phyloP scores from a whole-genome alignment of 2,797 vertebrate genomes.

The Xyrichtys novacula region DNA sequence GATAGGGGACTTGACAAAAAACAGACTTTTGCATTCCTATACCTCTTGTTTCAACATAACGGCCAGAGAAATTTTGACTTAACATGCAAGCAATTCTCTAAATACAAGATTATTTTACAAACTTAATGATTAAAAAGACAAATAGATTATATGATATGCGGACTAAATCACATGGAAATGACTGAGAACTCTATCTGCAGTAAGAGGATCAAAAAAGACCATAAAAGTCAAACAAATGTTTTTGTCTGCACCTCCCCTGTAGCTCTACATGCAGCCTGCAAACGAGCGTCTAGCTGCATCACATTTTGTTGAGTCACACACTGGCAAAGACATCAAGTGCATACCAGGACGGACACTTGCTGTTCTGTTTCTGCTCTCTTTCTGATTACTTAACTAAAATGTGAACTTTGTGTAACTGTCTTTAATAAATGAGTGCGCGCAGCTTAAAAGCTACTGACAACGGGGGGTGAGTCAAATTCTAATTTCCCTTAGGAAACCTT shows the following conservation, averaged over 20 bases:
- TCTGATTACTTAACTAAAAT: slow-evolving; percentile 33
- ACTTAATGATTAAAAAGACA: not conserved
- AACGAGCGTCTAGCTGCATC: slow-evolving; percentile 45
- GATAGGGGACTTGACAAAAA: slow-evolving; percentile 47
- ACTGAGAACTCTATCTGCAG: not conserved
- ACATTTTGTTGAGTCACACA: slow-evolving; percentile 54
- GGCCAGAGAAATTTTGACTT: slow-evolving; percentile 14
- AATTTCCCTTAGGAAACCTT: no score
- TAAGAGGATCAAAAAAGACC: not conserved
- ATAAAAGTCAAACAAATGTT: slow-evolving; percentile 11
- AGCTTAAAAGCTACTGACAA: slow-evolving; percentile 37
- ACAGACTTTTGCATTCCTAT: slow-evolving; percentile 36
- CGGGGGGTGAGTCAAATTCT: slow-evolving; percentile 27
- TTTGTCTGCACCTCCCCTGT: slow-evolving; percentile 10
- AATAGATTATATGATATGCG: not conserved
- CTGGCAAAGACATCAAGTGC: slow-evolving; percentile 64
- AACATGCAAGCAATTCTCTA: slow-evolving; percentile 9
- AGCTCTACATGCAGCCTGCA: slow-evolving; percentile 29
- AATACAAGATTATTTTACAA: not conserved
- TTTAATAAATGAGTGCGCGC: slow-evolving; percentile 28
- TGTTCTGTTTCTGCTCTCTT: slow-evolving; percentile 41
- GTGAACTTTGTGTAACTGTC: slow-evolving; percentile 39
- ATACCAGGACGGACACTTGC: slow-evolving; percentile 61
- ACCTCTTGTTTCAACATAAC: slow-evolving; percentile 37
- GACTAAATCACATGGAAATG: not conserved